Evolutionary conservation across 2,113 vertebrate species (phyloP).

Genomic region (Theristicus caerulescens): DNA sequence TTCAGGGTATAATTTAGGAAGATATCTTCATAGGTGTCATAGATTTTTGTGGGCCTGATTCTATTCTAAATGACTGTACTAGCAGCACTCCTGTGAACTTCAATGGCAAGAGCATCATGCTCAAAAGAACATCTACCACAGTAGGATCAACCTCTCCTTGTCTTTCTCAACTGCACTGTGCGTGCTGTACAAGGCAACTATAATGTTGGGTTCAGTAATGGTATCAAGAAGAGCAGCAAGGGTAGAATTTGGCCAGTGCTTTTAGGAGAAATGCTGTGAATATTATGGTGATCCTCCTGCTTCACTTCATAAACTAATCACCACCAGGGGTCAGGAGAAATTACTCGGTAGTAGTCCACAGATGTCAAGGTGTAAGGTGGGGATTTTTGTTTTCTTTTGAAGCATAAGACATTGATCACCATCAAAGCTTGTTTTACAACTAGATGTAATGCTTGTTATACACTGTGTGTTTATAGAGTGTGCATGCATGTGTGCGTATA

Average conservation of each 20-base stretch:
- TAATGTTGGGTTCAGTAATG: not conserved
- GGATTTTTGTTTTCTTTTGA: constrained; percentile 5
- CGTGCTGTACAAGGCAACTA: not conserved
- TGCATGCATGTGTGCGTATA: not conserved
- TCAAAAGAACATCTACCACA: not conserved
- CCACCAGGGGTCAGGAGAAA: constrained; percentile 28
- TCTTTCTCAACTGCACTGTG: not conserved
- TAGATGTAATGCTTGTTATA: not conserved
- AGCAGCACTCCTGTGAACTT: not conserved
- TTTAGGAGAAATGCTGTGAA: not conserved
- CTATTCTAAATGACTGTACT: not conserved
- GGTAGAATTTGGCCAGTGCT: not conserved
- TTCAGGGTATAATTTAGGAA: not conserved
- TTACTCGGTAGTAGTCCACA: not conserved
- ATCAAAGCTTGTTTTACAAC: not conserved
- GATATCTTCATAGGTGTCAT: not conserved
- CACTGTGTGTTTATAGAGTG: constrained; percentile 9
- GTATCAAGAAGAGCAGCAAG: not conserved
- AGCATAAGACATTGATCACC: not conserved
- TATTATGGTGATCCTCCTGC: not conserved
- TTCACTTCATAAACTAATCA: not conserved
- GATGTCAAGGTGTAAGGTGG: not conserved
- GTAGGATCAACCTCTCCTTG: not conserved
- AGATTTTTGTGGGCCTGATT: not conserved
- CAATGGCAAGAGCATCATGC: not conserved